Evolutionary conservation across 2,888 invertebrate species (phyloP), one percentile per base, ranked within the genome.

Genomic region (Ligdia adustata): DNA sequence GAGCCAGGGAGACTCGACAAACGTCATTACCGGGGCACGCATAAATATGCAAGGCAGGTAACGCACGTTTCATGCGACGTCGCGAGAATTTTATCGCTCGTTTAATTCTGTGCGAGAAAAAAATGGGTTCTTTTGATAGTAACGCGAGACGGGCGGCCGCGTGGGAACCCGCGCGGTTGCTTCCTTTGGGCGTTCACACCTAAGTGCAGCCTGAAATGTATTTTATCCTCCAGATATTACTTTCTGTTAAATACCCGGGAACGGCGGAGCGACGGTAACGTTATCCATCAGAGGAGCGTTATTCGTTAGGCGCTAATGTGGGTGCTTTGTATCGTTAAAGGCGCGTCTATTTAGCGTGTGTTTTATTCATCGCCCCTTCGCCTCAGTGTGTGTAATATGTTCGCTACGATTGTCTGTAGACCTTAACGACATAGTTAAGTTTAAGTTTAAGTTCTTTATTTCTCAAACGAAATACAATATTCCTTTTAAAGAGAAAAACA

Each of bases 11-110:
- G 76, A 75, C 80, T 82, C 84, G 72, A 78, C 87, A 87, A 89
- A 87, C 83, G 85, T 90, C 88, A 90, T 90, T 89, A 90, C 87
- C 73, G 74, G 74, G 80, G 71, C 79, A 83, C 86, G 79, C 85
- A 89, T 90, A 89, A 90, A 87, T 89, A 90, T 90, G 90, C 90
- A 89, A 84, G 90, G 79, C 90, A 88, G 88, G 90, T 89, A 85
- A 88, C 87, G 88, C 84, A 89, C 88, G 89, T 90, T 90, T 88
- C 88, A 88, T 86, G 89, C 83, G 87, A 90, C 90, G 87, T 86
- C 86, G 83, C 86, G 80, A 83, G 90, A 90, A 90, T 90, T 88
- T 90, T 90, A 89, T 90, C 89, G 85, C 81, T 75, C 83, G 86
- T 86, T 89, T 89, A 90, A 90, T 89, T 89, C 83, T 81, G 79